phyloP scores from a whole-genome alignment of 2,113 vertebrate species.

The Ictalurus furcatus region DNA sequence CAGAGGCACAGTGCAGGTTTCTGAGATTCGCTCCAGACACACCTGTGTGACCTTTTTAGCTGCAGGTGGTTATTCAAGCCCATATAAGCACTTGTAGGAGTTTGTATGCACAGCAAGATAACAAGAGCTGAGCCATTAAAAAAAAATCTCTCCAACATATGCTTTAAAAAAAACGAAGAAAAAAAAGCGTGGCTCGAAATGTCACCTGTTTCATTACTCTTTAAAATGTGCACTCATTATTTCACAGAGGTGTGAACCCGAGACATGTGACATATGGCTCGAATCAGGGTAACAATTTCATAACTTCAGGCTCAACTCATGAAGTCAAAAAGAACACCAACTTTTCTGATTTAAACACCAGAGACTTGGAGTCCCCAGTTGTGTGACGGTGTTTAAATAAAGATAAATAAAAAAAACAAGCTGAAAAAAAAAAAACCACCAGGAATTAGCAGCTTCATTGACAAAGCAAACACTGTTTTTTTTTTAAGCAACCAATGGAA shows the following conservation, averaged over 20 bases:
- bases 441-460: not conserved
- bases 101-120: not conserved
- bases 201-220: not conserved
- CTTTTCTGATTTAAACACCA: not conserved
- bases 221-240: not conserved
- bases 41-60: not conserved
- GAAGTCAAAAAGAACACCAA: not conserved
- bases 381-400: not conserved
- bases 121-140: not conserved
- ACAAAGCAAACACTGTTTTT: not conserved
- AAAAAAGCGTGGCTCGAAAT: not conserved
- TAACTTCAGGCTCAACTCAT: not conserved
- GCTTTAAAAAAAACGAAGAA: not conserved
- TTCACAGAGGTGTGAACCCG: not conserved
- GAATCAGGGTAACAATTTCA: not conserved
- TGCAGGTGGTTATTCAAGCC: not conserved
- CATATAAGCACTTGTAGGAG: not conserved
- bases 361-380: not conserved
- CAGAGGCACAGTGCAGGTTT: not conserved
- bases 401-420: not conserved
- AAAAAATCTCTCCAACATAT: not conserved
- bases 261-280: not conserved
- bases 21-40: not conserved
- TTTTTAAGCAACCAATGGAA: not conserved
- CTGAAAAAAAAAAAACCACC: not conserved